Percentiles rank a stretch among this genome's conserved stretches.
phyloP scores from a whole-genome alignment of 2,797 vertebrate species.

The Otolemur crassicaudatus region DNA sequence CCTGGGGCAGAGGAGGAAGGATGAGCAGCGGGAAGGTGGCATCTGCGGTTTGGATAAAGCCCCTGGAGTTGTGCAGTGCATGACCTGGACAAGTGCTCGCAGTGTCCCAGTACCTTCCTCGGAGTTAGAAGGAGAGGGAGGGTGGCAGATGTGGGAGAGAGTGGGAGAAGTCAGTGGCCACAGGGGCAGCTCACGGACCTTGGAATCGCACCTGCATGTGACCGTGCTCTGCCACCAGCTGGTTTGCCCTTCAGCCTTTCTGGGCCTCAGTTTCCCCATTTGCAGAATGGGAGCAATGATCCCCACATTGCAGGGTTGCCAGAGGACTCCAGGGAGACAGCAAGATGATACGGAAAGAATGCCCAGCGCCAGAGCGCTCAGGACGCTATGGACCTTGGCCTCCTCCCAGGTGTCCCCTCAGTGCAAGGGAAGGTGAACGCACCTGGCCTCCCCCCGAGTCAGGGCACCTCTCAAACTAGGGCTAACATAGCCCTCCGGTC shows the following conservation, averaged over 20 bases:
- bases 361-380: neutral
- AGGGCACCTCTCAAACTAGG: rapidly evolving
- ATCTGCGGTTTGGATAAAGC: too few relatives aligned
- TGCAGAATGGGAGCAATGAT: neutral
- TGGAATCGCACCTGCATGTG: neutral
- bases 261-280: neutral
- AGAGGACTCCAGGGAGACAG: neutral
- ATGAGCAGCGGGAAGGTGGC: neutral
- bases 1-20: too few relatives aligned
- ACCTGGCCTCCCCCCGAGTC: neutral
- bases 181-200: neutral
- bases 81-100: neutral
- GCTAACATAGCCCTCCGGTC: neutral
- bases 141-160: neutral
- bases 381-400: neutral
- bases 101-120: neutral
- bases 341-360: neutral
- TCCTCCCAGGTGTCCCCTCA: neutral
- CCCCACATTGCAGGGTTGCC: too few relatives aligned
- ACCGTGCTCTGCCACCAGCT: neutral
- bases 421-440: neutral
- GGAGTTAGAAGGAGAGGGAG: neutral
- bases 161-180: neutral
- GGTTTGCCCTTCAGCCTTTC: neutral
- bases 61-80: neutral